Conservation (phyloP, 2,797 vertebrate species). For the Anolis apletophallus region DNA sequence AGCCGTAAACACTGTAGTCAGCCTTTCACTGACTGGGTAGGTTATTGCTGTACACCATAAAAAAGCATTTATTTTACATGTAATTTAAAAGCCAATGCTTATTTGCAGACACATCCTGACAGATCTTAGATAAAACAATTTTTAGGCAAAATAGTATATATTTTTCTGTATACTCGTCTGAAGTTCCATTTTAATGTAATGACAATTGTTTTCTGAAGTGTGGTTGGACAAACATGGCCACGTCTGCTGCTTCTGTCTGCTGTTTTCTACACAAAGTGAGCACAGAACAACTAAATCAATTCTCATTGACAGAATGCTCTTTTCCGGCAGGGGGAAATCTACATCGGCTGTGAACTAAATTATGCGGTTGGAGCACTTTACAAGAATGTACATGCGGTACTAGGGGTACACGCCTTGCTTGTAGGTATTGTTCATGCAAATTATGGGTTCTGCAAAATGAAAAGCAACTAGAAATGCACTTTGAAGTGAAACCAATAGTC, state of each 20-base stretch:
- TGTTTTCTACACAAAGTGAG: neutral
- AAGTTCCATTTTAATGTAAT: neutral
- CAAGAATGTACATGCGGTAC: constrained; percentile 1
- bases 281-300: neutral
- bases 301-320: neutral
- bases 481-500: neutral
- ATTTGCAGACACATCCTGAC: neutral
- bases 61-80: neutral
- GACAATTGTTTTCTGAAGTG: neutral
- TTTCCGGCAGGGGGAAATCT: neutral
- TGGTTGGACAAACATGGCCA: neutral
- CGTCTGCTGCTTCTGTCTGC: neutral
- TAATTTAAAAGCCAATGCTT: neutral
- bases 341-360: no score
- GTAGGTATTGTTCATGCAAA: neutral
- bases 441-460: neutral
- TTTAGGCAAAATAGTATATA: neutral
- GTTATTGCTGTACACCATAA: neutral
- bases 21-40: neutral
- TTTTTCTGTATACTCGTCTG: neutral
- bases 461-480: neutral
- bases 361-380: neutral
- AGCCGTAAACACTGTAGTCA: neutral
- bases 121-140: neutral
- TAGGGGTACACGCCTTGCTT: neutral